Evolutionary conservation across 2,888 invertebrate species (phyloP), one percentile per base, ranked within the genome.

Genomic region (Matsumyia berberina): DNA sequence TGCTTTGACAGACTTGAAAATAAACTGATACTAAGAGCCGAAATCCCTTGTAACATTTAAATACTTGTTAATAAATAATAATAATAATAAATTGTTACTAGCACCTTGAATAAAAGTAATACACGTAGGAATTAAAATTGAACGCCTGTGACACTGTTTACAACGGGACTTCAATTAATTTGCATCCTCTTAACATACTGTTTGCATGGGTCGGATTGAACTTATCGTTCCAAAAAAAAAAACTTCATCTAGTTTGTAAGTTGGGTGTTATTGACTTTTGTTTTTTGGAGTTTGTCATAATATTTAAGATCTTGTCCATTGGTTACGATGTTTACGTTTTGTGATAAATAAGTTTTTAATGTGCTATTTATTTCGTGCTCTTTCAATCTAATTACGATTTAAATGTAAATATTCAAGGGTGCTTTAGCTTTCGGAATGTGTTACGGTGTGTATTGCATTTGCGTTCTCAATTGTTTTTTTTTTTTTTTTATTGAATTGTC

Each of bases 401-500:
- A 24, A 24, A 4, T 24, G 24, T 24, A 24, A 24, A 24, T 24
- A 24, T 24, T 46, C 33, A 31, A 67, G 11, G 53, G 55, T 69
- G 69, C 69, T 69, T 44, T 19, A 33, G 44, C 19, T 57, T 55
- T 57, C 31, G 35, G 58, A 70, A 58, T 58, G 70, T 58, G 58
- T 46, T 70, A 70, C 49, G 70, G 58, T 58, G 70, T 70, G 70
- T 70, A 70, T 70, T 24, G 9, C 6, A 46, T 46, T 46, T 57
- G 5, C 19, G 8, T 53, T 67, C 6, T 49, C 31, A 11, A 29
- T 44, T 46, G 37, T 46, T 33, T 33, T 19, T 5, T 19, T 49
- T 49, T 55, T 51, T 15, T 62, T 42, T 11, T 11, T 24, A 58
- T 44, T 44, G 55, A 55, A 55, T 57, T 44, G 35, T 33, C 33